These are phyloP conservation scores for Chrysolina americana DNA, from an alignment of 2,888 invertebrate genomes.

Conservation along the genomic window DNA sequence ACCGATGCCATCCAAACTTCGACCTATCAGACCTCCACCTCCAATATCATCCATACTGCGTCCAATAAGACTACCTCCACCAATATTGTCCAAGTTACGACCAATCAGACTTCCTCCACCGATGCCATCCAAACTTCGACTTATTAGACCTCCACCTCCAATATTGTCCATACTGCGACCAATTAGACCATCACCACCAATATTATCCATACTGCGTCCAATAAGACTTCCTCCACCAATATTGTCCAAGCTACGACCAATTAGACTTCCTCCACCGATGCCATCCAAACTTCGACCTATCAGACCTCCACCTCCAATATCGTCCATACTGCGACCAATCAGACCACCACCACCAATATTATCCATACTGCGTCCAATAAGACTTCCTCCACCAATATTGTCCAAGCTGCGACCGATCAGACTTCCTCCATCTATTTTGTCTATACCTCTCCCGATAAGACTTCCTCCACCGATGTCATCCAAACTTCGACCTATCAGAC, in stretches of 20 bases:
- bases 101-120: slow-evolving; percentile 24
- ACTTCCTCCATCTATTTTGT: background rate
- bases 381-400: background rate
- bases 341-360: slow-evolving; percentile 7
- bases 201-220: slow-evolving; percentile 14
- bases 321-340: slow-evolving; percentile 18
- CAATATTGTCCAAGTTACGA: slow-evolving; percentile 22
- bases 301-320: slow-evolving; percentile 27
- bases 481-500: background rate
- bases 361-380: slow-evolving; percentile 23
- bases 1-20: slow-evolving; percentile 22
- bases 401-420: background rate
- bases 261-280: background rate
- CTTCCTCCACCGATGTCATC: slow-evolving; percentile 6
- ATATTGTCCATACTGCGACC: slow-evolving; percentile 22
- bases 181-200: slow-evolving; percentile 23
- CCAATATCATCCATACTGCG: slow-evolving; percentile 13
- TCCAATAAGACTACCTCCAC: slow-evolving; percentile 20
- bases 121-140: slow-evolving; percentile 16
- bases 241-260: background rate
- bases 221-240: slow-evolving; percentile 10
- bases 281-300: slow-evolving; percentile 26
- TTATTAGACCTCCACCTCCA: background rate
- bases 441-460: background rate
- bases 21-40: slow-evolving; percentile 21